phyloP scores from a whole-genome alignment of 2,888 invertebrate genomes.

The Clistopyga incitator region DNA sequence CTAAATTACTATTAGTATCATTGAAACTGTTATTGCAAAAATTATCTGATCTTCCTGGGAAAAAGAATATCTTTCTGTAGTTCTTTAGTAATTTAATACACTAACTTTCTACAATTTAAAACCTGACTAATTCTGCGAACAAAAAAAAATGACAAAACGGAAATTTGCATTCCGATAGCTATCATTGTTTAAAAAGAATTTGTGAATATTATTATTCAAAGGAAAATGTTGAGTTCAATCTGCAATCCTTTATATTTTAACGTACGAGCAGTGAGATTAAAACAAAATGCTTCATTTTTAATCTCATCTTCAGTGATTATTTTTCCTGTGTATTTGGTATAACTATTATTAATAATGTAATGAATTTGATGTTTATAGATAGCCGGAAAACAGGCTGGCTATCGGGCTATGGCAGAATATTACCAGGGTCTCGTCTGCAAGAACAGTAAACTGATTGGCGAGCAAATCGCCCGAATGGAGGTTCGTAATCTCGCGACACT shows the following conservation, averaged over 20 bases:
- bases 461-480: slow-evolving; percentile 94
- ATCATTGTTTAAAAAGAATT: neutral
- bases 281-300: no score
- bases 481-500: slow-evolving; percentile 79
- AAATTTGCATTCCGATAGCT: neutral
- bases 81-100: no score
- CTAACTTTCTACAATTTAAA: no score
- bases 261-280: no score
- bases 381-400: slow-evolving; percentile 94
- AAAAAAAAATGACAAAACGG: neutral
- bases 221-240: no score
- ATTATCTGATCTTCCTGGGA: no score
- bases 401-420: slow-evolving; percentile 94
- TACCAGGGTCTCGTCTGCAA: slow-evolving; percentile 95
- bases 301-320: no score
- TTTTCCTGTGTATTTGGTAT: neutral
- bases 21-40: slow-evolving; percentile 1
- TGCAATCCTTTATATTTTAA: no score
- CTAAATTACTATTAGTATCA: no score
- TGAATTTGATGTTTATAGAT: slow-evolving; percentile 85
- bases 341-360: neutral
- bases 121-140: neutral
- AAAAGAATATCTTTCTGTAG: no score
- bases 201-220: neutral
- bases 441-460: slow-evolving; percentile 92